Percentiles rank a stretch among this genome's conserved stretches.
Evolutionary conservation across 2,888 invertebrate species (phyloP).

Genomic region (Blastobasis lacticolella): DNA sequence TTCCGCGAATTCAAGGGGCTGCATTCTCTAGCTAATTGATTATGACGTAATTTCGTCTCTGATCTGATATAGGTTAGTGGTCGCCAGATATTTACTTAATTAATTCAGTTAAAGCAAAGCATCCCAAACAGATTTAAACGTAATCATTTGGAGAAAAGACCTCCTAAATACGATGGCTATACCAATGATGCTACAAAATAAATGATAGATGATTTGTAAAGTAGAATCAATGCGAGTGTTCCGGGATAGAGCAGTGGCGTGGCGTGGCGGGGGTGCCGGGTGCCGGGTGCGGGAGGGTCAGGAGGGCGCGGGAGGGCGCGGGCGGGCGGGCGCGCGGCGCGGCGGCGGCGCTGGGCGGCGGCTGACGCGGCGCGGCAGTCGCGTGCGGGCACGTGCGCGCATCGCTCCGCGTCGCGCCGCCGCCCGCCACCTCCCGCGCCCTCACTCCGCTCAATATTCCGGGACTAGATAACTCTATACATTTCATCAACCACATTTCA

Average conservation of each 20-base stretch:
- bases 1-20: too few species aligned
- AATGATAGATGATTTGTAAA: background rate
- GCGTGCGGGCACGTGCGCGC: conserved; percentile 66
- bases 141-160: too few species aligned
- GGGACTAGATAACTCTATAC: conserved; percentile 5
- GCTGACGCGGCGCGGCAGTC: conserved; percentile 60
- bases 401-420: conserved; percentile 46
- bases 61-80: too few species aligned
- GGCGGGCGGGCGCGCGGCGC: conserved; percentile 26
- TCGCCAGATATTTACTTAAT: too few species aligned
- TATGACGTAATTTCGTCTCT: too few species aligned
- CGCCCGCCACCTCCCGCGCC: conserved; percentile 33
- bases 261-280: conserved; percentile 5
- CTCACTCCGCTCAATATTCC: conserved; percentile 51
- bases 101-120: too few species aligned
- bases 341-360: conserved; percentile 33
- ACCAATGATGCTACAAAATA: background rate
- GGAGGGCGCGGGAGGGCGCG: conserved; percentile 3
- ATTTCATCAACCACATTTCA: conserved; percentile 10
- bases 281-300: background rate
- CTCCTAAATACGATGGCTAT: too few species aligned
- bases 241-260: conserved; percentile 10
- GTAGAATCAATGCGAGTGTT: conserved; percentile 23
- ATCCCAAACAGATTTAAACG: too few species aligned
- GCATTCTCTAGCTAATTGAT: too few species aligned